Base-by-base conservation (phyloP, 2,113 vertebrate genomes). In the Daboia siamensis region DNA sequence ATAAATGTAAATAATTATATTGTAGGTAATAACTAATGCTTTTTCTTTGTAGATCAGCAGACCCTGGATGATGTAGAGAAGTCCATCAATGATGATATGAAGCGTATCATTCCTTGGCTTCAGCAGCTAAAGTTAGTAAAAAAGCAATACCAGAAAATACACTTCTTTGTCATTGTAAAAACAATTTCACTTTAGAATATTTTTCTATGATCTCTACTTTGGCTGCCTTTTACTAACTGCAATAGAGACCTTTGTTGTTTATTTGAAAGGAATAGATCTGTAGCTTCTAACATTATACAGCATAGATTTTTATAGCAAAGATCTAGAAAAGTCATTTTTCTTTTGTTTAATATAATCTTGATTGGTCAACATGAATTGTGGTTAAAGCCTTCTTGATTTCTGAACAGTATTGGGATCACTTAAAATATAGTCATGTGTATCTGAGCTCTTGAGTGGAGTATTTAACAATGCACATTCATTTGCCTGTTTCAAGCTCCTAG, bases 1-100 rank as follows among this genome's bases (percentile, higher is more conserved):
- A 52, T 69, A 69, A 69, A 90, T 87, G 59, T 57, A 52, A 3
- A 92, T 12, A 56, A 95, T 92, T 93, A 92, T 59, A 90, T 2
- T 94, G 69, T 90, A 93, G 93, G 61, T 51, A 69, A 10, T 48
- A 92, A n/a, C 64, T 94, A 89, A 93, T 87, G 9, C 90, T 80
- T 21, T 96, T 96, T 97, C 56, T 80, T 96, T 96, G 39, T 94
- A 99, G 99, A 99, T 96, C 99, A 99, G 61, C 94, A 98, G 90
- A 98, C 98, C 52, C 95, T 99, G 5, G 99, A 99, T 95, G 99
- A 99, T 91, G 97, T 99, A 97, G 99, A 99, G 96, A 99, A 99
- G 94, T 98, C 98, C 91, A 97, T 99, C 93, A 99, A 99, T 88
- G 99, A 99, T 93, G 99, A 99, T 95, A 99, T 99, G 98, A 99